Percentiles rank a stretch among this genome's conserved stretches.
Conservation (phyloP, 2,113 vertebrate genomes). For the Megaceryle torquata region DNA sequence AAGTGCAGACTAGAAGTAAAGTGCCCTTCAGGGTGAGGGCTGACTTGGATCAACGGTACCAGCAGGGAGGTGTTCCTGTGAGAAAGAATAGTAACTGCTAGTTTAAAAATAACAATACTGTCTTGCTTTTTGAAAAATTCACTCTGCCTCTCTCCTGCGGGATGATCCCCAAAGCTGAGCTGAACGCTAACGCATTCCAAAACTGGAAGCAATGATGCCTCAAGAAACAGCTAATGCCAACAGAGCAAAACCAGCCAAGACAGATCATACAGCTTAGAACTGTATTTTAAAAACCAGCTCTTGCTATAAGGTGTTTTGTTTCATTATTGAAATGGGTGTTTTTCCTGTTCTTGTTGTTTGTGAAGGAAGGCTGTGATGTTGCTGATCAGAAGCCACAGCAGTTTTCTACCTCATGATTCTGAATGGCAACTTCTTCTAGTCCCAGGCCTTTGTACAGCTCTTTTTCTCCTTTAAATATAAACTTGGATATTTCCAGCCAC, state of each 20-base stretch:
- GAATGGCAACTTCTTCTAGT: background rate
- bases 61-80: slow-evolving; percentile 1
- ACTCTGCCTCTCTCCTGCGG: slow-evolving; percentile 10
- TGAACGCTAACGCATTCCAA: slow-evolving; percentile 9
- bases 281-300: background rate
- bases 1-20: background rate
- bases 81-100: background rate
- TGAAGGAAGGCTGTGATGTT: background rate
- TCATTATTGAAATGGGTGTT: background rate
- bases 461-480: background rate
- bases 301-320: background rate
- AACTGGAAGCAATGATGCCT: slow-evolving; percentile 6
- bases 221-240: background rate
- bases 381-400: background rate
- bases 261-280: background rate
- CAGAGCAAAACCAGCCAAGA: background rate
- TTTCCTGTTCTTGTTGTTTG: background rate
- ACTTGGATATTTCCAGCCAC: background rate
- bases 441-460: background rate
- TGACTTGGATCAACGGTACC: background rate
- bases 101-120: slow-evolving; percentile 15
- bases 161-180: background rate
- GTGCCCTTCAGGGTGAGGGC: background rate
- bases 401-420: background rate
- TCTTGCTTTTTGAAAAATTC: background rate